Conservation (phyloP, 2,888 invertebrate genomes). For the Brachyopa scutellaris region DNA sequence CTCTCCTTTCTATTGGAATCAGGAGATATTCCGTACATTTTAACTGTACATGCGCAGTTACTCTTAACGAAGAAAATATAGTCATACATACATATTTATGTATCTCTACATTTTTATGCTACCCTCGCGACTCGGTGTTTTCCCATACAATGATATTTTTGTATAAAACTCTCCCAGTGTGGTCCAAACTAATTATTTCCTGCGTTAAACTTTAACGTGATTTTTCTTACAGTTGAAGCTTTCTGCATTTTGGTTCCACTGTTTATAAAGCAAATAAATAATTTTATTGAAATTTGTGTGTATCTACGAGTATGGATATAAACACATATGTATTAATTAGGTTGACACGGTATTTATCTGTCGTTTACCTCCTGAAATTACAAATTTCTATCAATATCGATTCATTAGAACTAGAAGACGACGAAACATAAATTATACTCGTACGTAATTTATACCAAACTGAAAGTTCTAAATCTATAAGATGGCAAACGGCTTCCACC, state of each 20-base stretch:
- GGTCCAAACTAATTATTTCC: background rate
- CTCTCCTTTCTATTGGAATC: constrained; percentile 11
- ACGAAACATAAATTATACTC: too few relatives aligned
- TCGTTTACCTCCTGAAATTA: too few relatives aligned
- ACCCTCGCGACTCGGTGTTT: background rate
- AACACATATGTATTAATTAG: too few relatives aligned
- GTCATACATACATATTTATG: background rate
- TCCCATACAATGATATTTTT: constrained; percentile 1
- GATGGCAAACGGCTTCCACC: too few relatives aligned
- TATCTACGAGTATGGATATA: too few relatives aligned
- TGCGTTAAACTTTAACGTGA: background rate
- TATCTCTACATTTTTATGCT: background rate
- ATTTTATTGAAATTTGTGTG: background rate
- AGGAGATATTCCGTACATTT: background rate
- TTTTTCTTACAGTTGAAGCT: background rate
- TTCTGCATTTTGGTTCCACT: background rate
- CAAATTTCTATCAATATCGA: too few relatives aligned
- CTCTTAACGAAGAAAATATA: constrained; percentile 23
- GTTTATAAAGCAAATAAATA: background rate
- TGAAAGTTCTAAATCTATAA: too few relatives aligned
- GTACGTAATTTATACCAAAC: too few relatives aligned
- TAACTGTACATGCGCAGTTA: constrained; percentile 14
- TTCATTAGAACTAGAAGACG: too few relatives aligned
- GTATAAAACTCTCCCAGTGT: background rate
- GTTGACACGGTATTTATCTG: too few relatives aligned